A percentile compares a stretch with the other conserved stretches of the same genome.
Conservation (phyloP, 2,888 invertebrate genomes). For the Panopea generosa region DNA sequence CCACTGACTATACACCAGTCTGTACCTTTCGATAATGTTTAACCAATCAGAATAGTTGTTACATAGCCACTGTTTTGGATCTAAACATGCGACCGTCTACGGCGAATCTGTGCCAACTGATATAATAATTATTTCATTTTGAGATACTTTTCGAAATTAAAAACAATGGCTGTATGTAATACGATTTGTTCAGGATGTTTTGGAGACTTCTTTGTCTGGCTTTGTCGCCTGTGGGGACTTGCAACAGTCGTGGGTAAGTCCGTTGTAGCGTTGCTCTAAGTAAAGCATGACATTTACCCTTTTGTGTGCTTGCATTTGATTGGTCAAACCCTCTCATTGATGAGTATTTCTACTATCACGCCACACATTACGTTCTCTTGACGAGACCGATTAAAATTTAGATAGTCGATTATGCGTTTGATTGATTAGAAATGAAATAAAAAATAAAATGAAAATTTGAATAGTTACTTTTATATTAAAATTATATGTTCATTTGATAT, state of each 20-base stretch:
- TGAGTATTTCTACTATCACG: slow-evolving; percentile 24
- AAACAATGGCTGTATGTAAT: slow-evolving; percentile 54
- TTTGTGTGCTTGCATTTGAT: slow-evolving; percentile 20
- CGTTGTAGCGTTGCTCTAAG: background rate
- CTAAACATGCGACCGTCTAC: slow-evolving; percentile 25
- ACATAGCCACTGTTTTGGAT: slow-evolving; percentile 33
- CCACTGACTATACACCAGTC: background rate
- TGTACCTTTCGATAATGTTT: slow-evolving; percentile 45
- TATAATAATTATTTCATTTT: background rate
- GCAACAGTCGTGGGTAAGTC: slow-evolving; percentile 69
- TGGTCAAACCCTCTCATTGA: slow-evolving; percentile 21
- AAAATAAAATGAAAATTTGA: too few species aligned
- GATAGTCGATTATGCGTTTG: too few species aligned
- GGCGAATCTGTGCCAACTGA: background rate
- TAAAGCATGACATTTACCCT: background rate
- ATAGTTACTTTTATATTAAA: too few species aligned
- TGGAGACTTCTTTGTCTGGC: slow-evolving; percentile 64
- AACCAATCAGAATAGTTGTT: slow-evolving; percentile 41
- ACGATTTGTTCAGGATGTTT: slow-evolving; percentile 45
- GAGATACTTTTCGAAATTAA: background rate
- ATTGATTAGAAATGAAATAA: too few species aligned
- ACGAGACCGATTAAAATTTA: too few species aligned
- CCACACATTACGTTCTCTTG: slow-evolving; percentile 7
- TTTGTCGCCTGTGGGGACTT: slow-evolving; percentile 68
- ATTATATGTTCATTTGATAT: too few species aligned